These are phyloP conservation scores for Drosophila incognita DNA, from an alignment of 2,888 invertebrate species.

Conservation along the genomic window DNA sequence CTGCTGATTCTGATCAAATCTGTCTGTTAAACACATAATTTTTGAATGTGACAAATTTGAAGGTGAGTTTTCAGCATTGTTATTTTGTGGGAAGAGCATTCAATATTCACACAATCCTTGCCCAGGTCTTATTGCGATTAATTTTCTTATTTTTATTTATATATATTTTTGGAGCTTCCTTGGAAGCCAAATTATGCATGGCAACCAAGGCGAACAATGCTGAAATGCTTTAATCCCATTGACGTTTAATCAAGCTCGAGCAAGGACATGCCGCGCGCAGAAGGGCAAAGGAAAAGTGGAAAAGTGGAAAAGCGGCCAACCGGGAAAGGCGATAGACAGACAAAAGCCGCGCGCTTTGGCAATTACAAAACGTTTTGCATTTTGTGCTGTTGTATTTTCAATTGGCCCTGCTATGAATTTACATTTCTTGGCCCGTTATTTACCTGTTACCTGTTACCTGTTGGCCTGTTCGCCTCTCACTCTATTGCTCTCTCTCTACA, in stretches of 20 bases:
- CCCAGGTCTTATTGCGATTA: neutral
- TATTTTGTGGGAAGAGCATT: slow-evolving; percentile 4
- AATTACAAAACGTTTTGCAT: slow-evolving; percentile 67
- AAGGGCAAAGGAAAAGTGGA: neutral
- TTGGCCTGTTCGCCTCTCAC: neutral
- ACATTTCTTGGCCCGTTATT: slow-evolving; percentile 51
- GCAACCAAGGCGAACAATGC: slow-evolving; percentile 41
- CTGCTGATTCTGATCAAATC: neutral
- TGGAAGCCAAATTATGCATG: slow-evolving; percentile 52
- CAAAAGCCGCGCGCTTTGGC: slow-evolving; percentile 47
- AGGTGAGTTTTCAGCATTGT: neutral
- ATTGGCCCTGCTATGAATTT: slow-evolving; percentile 66
- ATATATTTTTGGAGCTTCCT: slow-evolving; percentile 45
- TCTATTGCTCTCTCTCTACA: neutral
- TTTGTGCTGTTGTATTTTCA: slow-evolving; percentile 68
- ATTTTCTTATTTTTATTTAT: slow-evolving; percentile 43
- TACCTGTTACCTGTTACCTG: slow-evolving; percentile 43
- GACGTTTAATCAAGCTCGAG: slow-evolving; percentile 72
- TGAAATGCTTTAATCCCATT: slow-evolving; percentile 76
- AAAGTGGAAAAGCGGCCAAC: slow-evolving; percentile 3
- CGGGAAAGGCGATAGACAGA: slow-evolving; percentile 2
- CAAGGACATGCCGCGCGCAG: slow-evolving; percentile 4
- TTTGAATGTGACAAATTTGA: neutral
- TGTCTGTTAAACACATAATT: too few species aligned
- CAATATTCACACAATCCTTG: neutral